phyloP scores from a whole-genome alignment of 2,113 vertebrate species.

The Osmerus eperlanus region DNA sequence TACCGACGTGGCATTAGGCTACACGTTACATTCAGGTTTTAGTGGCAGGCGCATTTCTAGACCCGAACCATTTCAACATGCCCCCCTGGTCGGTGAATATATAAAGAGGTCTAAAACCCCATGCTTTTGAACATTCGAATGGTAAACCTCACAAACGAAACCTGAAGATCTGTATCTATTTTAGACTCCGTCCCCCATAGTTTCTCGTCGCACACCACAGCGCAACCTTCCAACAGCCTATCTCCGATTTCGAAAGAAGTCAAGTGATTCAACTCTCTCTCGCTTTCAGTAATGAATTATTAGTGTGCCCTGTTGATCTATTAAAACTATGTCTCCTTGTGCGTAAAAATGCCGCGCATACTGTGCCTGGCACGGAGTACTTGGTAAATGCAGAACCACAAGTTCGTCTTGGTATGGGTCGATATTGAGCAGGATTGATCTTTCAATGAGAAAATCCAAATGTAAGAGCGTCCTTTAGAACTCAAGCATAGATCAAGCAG shows the following conservation, averaged over 20 bases:
- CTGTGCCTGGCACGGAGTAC: constrained; percentile 49
- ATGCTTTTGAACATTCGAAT: not conserved
- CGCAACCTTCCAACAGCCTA: constrained; percentile 4
- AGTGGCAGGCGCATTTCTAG: too few relatives aligned
- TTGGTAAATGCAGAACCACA: constrained; percentile 16
- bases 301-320: not conserved
- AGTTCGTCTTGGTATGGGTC: constrained; percentile 41
- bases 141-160: not conserved
- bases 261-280: not conserved
- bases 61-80: too few relatives aligned
- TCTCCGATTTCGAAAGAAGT: constrained; percentile 9
- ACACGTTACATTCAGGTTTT: not conserved
- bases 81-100: not conserved
- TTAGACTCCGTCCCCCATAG: not conserved
- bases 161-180: constrained; percentile 14
- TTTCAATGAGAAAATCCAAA: constrained; percentile 64
- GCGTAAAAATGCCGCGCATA: constrained; percentile 59
- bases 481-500: constrained; percentile 72
- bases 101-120: too few relatives aligned
- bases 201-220: not conserved
- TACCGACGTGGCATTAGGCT: too few relatives aligned
- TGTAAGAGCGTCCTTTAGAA: constrained; percentile 69
- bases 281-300: constrained; percentile 31
- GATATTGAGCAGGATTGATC: constrained; percentile 50
- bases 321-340: constrained; percentile 33